Evolutionary conservation across 2,113 vertebrate genomes (phyloP), one percentile per base, ranked within the genome.

Genomic region (Balaeniceps rex): DNA sequence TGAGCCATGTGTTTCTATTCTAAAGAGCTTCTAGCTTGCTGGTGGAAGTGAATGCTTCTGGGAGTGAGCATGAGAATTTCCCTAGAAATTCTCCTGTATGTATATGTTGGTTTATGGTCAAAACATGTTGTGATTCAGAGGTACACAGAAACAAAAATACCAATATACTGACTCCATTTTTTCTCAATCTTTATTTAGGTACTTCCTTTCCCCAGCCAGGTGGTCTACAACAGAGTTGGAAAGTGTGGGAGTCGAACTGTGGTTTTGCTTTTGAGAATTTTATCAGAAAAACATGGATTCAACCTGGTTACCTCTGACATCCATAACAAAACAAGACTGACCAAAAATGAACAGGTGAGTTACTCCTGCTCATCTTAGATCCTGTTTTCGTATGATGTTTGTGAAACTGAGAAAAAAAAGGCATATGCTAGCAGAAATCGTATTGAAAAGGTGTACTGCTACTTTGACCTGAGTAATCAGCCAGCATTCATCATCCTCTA

Each of bases 191-290:
- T 88, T 83, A 28, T 94, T 24, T 97, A 99, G 99, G 98, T 98
- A 87, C 99, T 99, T 74, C 99, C 98, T 16, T 99, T 99, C 94
- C 99, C 99, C 71, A 99, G 99, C 97, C 99, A 99, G 98, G 99
- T 99, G 98, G 98, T 99, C n/a, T 99, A 99, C 96, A 99, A 99
- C 98, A 99, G 99, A 72, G 99, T 99, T 68, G 99, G 99, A 94
- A 99, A 99, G 97, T 99, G 99, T 90, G 99, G 99, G 84, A 99
- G 99, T 94, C 98, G 99, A 57, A 99, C 99, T 21, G 99, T 99
- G 93, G 99, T 99, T 97, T 98, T 99, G 97, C 98, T 99, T 76
- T 98, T 99, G 96, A 98, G 99, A 93, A 98, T 99, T 92, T 98
- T 99, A 90, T 99, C 99, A 10, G 99, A 99, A 96, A 99, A 98